Evolutionary conservation across 2,113 vertebrate species (phyloP).

Genomic region (Podarcis raffonei): DNA sequence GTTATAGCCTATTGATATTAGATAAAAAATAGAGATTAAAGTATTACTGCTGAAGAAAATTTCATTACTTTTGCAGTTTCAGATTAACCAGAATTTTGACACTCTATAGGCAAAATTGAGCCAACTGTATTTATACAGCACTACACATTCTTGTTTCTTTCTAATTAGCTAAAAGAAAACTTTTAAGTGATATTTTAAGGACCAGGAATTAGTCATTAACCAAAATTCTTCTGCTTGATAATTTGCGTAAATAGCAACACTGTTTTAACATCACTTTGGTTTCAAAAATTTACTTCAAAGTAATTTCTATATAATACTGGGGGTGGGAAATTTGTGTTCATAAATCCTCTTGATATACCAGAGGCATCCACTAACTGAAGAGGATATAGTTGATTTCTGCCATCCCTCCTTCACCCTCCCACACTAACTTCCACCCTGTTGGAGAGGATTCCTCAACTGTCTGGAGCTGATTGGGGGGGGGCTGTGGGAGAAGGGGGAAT

Average conservation of each 20-base stretch:
- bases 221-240: not conserved
- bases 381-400: not conserved
- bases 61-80: not conserved
- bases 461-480: not conserved
- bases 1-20: not conserved
- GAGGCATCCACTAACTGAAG: not conserved
- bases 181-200: not conserved
- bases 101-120: not conserved
- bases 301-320: not conserved
- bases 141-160: not conserved
- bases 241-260: not conserved
- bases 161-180: not conserved
- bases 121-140: constrained; percentile 42
- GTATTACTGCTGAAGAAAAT: not conserved
- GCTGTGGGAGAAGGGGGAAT: not conserved
- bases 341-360: not conserved
- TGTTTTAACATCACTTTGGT: not conserved
- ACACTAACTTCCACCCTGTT: not conserved
- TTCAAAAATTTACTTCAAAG: not conserved
- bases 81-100: not conserved
- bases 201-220: not conserved
- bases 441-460: not conserved
- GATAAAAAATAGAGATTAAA: constrained; percentile 7
- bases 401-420: not conserved
- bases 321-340: not conserved